These are phyloP conservation scores for Eudemis profundana DNA, from an alignment of 2,888 invertebrate species.

Conservation along the genomic window DNA sequence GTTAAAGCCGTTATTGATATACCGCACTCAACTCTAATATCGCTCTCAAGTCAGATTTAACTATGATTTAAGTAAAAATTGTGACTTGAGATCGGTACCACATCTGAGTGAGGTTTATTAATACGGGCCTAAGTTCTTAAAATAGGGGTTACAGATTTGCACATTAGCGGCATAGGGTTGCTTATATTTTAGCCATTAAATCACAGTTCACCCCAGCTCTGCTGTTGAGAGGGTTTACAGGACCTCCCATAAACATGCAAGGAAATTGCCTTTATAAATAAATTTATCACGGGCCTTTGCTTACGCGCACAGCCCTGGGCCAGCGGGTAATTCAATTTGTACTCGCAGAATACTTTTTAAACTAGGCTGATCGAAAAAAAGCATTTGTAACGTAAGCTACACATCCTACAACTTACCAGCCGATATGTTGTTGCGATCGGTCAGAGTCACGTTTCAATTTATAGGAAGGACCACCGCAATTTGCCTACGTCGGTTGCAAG, in stretches of 20 bases:
- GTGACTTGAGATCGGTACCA: too few relatives aligned
- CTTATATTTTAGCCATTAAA: conserved; percentile 37
- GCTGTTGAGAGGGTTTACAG: conserved; percentile 45
- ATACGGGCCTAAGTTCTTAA: background rate
- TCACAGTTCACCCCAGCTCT: conserved; percentile 39
- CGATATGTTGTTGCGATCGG: too few relatives aligned
- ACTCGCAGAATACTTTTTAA: background rate
- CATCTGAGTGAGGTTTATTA: too few relatives aligned
- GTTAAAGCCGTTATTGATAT: too few relatives aligned
- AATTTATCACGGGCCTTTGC: conserved; percentile 56
- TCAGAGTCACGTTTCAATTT: too few relatives aligned
- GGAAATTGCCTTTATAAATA: conserved; percentile 61
- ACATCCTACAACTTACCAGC: too few relatives aligned
- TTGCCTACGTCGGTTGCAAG: too few relatives aligned
- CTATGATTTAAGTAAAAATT: too few relatives aligned
- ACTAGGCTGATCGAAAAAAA: background rate
- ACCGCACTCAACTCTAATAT: too few relatives aligned
- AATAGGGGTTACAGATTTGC: conserved; percentile 23
- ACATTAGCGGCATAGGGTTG: conserved; percentile 28
- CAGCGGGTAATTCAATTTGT: conserved; percentile 30
- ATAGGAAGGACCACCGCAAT: too few relatives aligned
- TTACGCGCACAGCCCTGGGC: conserved; percentile 26
- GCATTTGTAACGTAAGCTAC: too few relatives aligned
- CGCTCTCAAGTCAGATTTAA: too few relatives aligned
- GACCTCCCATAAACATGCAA: conserved; percentile 59